Evolutionary conservation across 64 coral and sea anemone genomes (phyloP).

Genomic region (Astreopora myriophthalma): DNA sequence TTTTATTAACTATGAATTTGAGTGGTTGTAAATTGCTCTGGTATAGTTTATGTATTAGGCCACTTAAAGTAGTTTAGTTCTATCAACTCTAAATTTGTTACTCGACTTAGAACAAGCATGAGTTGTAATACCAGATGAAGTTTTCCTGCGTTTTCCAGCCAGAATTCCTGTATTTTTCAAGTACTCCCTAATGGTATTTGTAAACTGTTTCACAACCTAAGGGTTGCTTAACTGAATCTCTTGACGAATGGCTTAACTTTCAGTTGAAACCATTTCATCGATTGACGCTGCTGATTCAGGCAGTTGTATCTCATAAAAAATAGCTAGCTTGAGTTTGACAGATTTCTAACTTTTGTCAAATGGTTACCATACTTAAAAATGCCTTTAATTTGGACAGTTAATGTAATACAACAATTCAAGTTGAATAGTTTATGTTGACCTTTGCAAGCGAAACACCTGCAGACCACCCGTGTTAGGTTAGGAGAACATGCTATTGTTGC

Average conservation of each 20-base stretch:
- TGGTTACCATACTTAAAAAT: not conserved
- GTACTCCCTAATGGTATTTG: not conserved
- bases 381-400: not conserved
- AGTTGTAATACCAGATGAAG: not conserved
- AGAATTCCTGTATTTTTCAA: not conserved
- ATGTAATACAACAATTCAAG: too few species aligned
- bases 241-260: not conserved
- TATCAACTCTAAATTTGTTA: not conserved
- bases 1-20: not conserved
- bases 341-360: not conserved
- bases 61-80: not conserved
- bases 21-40: not conserved
- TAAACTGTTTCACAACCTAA: not conserved
- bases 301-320: not conserved
- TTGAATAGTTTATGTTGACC: slow-evolving; percentile 36
- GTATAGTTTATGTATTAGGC: not conserved
- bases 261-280: not conserved
- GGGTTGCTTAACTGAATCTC: not conserved
- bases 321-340: not conserved
- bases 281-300: not conserved
- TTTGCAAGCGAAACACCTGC: slow-evolving; percentile 8
- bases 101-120: not conserved
- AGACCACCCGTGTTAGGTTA: not conserved
- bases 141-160: not conserved
- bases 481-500: not conserved